Evolutionary conservation across 2,113 vertebrate genomes (phyloP).

Genomic region (Cochlearius cochlearius): DNA sequence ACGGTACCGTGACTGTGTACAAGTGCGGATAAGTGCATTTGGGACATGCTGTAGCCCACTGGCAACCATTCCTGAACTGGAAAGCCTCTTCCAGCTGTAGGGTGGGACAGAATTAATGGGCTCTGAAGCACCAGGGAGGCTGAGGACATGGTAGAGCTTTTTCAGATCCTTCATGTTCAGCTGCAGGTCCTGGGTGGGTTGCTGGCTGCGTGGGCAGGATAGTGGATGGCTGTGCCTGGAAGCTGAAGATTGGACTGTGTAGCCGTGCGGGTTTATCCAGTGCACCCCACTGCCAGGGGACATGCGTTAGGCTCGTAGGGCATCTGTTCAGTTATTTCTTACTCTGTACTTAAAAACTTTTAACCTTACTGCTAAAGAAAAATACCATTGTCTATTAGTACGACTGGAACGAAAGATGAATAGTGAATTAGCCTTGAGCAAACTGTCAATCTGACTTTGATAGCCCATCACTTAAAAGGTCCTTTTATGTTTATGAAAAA

Average conservation of each 20-base stretch:
- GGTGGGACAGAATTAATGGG: background rate
- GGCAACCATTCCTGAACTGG: background rate
- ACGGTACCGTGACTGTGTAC: background rate
- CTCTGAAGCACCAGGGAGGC: background rate
- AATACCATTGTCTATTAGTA: constrained; percentile 90
- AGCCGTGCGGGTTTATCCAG: background rate
- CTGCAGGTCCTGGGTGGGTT: background rate
- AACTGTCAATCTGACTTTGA: constrained; percentile 87
- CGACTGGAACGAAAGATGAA: constrained; percentile 98
- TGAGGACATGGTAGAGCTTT: background rate
- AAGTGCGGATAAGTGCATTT: background rate
- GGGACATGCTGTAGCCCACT: background rate
- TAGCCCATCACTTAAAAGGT: constrained; percentile 84
- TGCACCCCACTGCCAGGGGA: background rate
- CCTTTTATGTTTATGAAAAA: constrained; percentile 86
- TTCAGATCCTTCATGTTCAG: background rate
- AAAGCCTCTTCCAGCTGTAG: background rate
- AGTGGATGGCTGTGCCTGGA: background rate
- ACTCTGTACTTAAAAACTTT: constrained; percentile 72
- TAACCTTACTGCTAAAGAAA: constrained; percentile 82
- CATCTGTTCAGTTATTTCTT: constrained; percentile 66
- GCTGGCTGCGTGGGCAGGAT: accelerated
- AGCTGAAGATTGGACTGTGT: background rate
- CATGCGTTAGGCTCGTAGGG: background rate
- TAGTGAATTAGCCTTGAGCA: constrained; percentile 88